Conservation (phyloP, 2,888 invertebrate genomes). For the Agelastica alni region DNA sequence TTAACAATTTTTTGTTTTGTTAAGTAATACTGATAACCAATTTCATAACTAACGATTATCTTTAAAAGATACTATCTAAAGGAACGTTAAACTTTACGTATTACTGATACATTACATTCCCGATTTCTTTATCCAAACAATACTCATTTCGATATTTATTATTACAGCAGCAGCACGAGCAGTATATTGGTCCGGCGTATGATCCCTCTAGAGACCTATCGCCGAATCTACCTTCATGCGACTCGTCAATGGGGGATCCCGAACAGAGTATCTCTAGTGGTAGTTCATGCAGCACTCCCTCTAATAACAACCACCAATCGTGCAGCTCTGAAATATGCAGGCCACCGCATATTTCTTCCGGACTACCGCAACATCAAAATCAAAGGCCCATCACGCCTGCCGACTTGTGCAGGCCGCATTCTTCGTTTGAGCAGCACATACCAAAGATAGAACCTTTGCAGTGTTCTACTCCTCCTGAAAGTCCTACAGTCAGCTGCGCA, state of each 20-base stretch:
- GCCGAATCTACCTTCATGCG: slow-evolving; percentile 71
- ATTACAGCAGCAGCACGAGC: slow-evolving; percentile 72
- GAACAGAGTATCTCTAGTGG: slow-evolving; percentile 62
- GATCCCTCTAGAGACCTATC: slow-evolving; percentile 75
- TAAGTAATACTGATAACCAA: too few relatives aligned
- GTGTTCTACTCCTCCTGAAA: slow-evolving; percentile 57
- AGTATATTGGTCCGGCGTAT: slow-evolving; percentile 66
- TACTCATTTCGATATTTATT: too few relatives aligned
- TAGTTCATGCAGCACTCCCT: slow-evolving; percentile 64
- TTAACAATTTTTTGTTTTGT: too few relatives aligned
- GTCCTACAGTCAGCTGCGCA: slow-evolving; percentile 52
- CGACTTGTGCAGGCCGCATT: slow-evolving; percentile 48
- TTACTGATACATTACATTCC: too few relatives aligned
- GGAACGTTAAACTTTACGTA: too few relatives aligned
- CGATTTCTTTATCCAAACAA: too few relatives aligned
- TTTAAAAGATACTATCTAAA: too few relatives aligned
- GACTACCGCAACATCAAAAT: slow-evolving; percentile 28
- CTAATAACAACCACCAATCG: slow-evolving; percentile 61
- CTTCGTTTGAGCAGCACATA: slow-evolving; percentile 59
- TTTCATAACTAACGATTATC: too few relatives aligned
- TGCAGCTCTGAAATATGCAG: slow-evolving; percentile 55
- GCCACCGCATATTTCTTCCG: slow-evolving; percentile 46
- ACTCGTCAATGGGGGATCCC: slow-evolving; percentile 62
- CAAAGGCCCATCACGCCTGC: slow-evolving; percentile 32
- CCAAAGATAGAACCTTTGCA: slow-evolving; percentile 62